Base-by-base conservation (phyloP, 1,140 invertebrate species). In the Zaprionus ghesquierei region DNA sequence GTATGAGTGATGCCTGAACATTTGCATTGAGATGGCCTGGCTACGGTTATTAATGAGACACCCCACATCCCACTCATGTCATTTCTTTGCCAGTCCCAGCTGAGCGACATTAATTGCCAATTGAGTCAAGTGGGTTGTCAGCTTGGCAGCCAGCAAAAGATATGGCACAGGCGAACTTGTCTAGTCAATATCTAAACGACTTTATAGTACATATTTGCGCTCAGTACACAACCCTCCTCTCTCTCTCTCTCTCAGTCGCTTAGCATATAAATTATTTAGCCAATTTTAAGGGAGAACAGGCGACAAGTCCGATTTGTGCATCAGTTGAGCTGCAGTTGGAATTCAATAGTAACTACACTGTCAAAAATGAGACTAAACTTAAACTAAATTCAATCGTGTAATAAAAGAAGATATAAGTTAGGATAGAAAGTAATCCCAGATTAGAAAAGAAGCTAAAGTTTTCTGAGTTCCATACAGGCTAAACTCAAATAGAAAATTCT, bases 1-100 rank as follows among this genome's bases (percentile, higher is more conserved):
- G 84, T 82, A 87, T 87, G 82, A 87, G 84, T 87, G 84, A 87
- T 87, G 71, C 77, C 82, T 82, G 79, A 79, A 74, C 53, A 41
- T 53, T 46, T 68, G 63, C 69, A 68, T 72, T 60, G 63, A 46
- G 44, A 41, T 69, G 29, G 31, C 44, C 56, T 9, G 6, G 22
- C 66, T 58, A 62, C 23, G 79, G 54, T 89, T 87, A 87, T 87
- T 87, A 87, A 87, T 87, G 84, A 89, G 84, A 33, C 66, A n/a
- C 35, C n/a, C n/a, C 35, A n/a, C 35, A 2, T 46, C 51, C 72
- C 35, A 62, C 51, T 75, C 38, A n/a, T 10, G 41, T 15, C 31
- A 18, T 41, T 41, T 41, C 35, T 35, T 41, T 41, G 25, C 50
- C 29, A 81, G 61, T 18, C 56, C 55, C 72, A 79, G 66, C 65